Evolutionary conservation across 2,888 invertebrate genomes (phyloP).

Genomic region (Drosophila austrosaltans): DNA sequence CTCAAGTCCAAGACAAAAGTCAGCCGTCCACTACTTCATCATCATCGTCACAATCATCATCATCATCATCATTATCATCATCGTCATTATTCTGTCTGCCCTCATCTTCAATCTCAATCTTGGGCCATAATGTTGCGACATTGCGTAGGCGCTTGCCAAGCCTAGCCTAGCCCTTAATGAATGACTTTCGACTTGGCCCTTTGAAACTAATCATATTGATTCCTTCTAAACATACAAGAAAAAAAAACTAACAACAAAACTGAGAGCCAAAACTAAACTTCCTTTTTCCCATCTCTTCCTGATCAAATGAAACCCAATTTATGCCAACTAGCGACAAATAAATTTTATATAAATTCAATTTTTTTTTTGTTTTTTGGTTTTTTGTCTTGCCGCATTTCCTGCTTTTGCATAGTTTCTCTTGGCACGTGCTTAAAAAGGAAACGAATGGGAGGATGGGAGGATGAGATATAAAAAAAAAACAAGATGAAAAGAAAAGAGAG

Average conservation of each 20-base stretch:
- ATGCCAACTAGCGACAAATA: constrained; percentile 45
- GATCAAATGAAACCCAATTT: constrained; percentile 51
- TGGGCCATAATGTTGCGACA: constrained; percentile 44
- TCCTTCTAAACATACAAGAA: constrained; percentile 14
- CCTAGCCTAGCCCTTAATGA: constrained; percentile 59
- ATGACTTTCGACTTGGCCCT: constrained; percentile 50
- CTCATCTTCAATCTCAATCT: constrained; percentile 8
- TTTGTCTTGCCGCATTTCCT: constrained; percentile 59
- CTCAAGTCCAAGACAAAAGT: background rate
- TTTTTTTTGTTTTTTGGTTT: constrained; percentile 13
- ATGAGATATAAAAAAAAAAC: constrained; percentile 15
- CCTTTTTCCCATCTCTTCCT: constrained; percentile 4
- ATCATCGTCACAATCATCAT: too few species aligned
- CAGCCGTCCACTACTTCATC: constrained; percentile 6
- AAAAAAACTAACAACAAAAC: background rate
- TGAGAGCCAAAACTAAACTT: background rate
- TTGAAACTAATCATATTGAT: constrained; percentile 63
- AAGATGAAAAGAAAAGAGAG: too few species aligned
- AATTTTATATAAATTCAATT: constrained; percentile 18
- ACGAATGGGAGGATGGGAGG: constrained; percentile 26
- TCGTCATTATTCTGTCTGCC: constrained; percentile 24
- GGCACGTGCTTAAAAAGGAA: constrained; percentile 57
- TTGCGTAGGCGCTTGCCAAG: constrained; percentile 60
- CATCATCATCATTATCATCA: constrained; percentile 2
- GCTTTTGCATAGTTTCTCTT: constrained; percentile 37